A percentile compares a stretch with the other conserved stretches of the same genome.
Conservation (phyloP, 2,113 vertebrate species). For the Tachycineta bicolor region DNA sequence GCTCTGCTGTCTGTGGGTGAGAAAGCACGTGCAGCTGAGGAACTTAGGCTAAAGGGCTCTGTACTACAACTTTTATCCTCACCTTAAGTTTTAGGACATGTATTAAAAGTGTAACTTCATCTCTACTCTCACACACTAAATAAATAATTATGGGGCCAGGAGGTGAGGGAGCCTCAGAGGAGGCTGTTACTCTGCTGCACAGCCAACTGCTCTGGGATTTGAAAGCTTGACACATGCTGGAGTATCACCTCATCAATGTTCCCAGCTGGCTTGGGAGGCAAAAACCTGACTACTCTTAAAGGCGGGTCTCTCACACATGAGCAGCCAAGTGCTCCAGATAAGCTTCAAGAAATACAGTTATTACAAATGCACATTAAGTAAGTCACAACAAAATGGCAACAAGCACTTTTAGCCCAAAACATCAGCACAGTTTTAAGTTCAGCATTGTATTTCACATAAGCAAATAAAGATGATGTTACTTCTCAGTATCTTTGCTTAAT, state of each 20-base stretch:
- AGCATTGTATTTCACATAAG: accelerated
- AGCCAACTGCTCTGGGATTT: constrained; percentile 39
- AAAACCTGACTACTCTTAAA: not conserved
- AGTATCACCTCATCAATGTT: constrained; percentile 52
- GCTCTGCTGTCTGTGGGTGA: not conserved
- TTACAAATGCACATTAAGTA: not conserved
- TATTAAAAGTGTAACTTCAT: constrained; percentile 2
- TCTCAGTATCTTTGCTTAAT: not conserved
- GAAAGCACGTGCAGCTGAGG: not conserved
- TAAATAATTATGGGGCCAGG: constrained; percentile 56
- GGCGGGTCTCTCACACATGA: not conserved
- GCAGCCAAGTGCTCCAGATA: not conserved
- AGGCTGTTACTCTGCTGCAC: not conserved
- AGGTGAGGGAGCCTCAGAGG: constrained; percentile 40
- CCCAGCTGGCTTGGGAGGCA: constrained; percentile 14
- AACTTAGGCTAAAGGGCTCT: constrained; percentile 26
- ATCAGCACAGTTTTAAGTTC: not conserved
- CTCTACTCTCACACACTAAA: constrained; percentile 26
- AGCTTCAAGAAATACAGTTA: not conserved
- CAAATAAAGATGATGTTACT: not conserved
- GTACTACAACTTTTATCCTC: constrained; percentile 31
- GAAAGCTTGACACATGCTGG: constrained; percentile 53
- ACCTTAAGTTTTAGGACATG: not conserved
- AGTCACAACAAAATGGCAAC: not conserved
- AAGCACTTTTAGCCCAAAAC: not conserved